Base-by-base conservation (phyloP, 2,797 vertebrate species). In the Danio kyathit region DNA sequence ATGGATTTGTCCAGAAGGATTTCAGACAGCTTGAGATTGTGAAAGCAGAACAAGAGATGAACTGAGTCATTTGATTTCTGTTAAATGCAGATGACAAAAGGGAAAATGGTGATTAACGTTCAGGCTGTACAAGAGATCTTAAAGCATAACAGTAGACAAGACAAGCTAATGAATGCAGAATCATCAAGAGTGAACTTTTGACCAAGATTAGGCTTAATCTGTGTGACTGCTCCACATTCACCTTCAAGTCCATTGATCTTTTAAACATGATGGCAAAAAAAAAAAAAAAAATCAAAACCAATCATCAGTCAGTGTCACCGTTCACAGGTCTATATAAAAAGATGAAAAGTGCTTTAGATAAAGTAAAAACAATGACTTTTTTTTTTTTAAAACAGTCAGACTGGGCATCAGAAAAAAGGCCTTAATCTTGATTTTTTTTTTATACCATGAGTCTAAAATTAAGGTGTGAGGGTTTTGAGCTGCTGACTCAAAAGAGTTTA, bases 271-370 rank as follows among this genome's bases (percentile, higher is more conserved):
- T 54, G 72, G 80, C 83, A 74, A 89, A 78, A n/a, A n/a, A 29
- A 29, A 29, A 29, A 29, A 29, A 29, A 29, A 29, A 88, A 60
- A 38, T 56, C 21, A 1, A 84, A 91, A 84, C 89, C 90, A 90
- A 75, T 87, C 76, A 48, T 54, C 87, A 86, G 87, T 91, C 86
- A 85, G 84, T 88, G 91, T 90, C 89, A 88, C 87, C 87, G 90
- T 90, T 92, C 88, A 91, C 90, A 87, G 84, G 89, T 91, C 85
- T 88, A 91, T 91, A 79, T 56, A 69, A 78, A 81, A 80, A 14
- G 7, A 63, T 69, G 41, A 38, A 66, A 83, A 94, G 94, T 95
- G 94, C 93, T 94, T 94, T 88, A 92, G 88, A 91, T 87, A 91
- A 90, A 88, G 90, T 90, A 89, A 89, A 90, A 90, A 91, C 56